phyloP scores from a whole-genome alignment of 2,113 vertebrate species.

The Bolborhynchus lineola region DNA sequence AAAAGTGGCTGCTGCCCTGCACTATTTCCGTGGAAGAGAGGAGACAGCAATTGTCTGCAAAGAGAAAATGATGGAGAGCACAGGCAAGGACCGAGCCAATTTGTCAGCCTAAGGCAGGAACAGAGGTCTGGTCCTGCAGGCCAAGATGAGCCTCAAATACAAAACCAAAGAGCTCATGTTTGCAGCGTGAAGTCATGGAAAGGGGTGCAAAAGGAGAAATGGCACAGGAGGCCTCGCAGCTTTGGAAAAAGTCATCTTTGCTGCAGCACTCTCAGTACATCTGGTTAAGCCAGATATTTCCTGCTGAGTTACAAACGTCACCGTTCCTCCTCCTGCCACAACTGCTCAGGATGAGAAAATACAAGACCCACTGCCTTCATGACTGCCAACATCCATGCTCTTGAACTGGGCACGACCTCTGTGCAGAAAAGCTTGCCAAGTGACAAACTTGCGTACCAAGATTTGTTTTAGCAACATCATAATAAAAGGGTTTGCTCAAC shows the following conservation, averaged over 20 bases:
- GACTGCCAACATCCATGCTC: slow-evolving; percentile 40
- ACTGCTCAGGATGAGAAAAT: slow-evolving; percentile 33
- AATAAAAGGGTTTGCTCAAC: neutral
- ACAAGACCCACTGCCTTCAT: neutral
- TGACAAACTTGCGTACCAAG: neutral
- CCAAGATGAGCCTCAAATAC: neutral
- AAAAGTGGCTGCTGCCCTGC: accelerated
- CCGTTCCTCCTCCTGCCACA: slow-evolving; percentile 19
- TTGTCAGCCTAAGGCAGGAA: neutral
- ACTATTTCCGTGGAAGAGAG: neutral
- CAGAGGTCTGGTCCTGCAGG: neutral
- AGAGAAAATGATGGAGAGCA: neutral
- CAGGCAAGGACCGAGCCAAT: neutral
- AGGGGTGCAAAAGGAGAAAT: neutral
- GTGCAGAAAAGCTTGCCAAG: neutral
- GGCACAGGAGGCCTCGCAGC: neutral
- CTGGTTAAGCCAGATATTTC: slow-evolving; percentile 24
- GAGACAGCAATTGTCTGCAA: neutral
- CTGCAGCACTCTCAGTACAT: neutral
- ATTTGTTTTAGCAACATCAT: slow-evolving; percentile 43
- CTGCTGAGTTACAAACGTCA: slow-evolving; percentile 54
- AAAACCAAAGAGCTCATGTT: neutral
- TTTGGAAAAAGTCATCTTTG: neutral
- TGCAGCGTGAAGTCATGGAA: slow-evolving; percentile 6
- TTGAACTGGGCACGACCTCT: slow-evolving; percentile 5